Conservation (phyloP, 2,888 invertebrate species). For the Gnatocerus cornutus region DNA sequence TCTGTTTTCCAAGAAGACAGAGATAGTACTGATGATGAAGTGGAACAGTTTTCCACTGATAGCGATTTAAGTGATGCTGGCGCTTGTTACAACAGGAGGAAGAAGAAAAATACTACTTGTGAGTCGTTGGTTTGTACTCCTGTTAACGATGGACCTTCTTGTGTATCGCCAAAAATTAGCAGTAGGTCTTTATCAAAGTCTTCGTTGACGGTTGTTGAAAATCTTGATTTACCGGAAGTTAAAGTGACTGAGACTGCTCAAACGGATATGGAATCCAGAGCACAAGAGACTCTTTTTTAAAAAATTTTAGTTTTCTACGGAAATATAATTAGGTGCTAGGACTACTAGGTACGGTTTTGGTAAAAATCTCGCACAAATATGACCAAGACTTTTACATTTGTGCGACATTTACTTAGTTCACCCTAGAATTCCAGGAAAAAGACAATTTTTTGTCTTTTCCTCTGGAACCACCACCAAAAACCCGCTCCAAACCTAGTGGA, state of each 20-base stretch:
- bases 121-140: conserved; percentile 41
- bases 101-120: conserved; percentile 38
- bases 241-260: conserved; percentile 65
- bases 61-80: conserved; percentile 77
- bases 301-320: conserved; percentile 27
- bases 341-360: conserved; percentile 17
- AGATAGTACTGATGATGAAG: conserved; percentile 83
- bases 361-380: conserved; percentile 1
- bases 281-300: conserved; percentile 88
- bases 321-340: conserved; percentile 24
- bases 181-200: conserved; percentile 55
- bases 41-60: conserved; percentile 85
- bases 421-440: neutral
- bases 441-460: neutral
- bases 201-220: conserved; percentile 59
- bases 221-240: conserved; percentile 58
- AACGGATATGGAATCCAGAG: conserved; percentile 74
- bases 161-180: conserved; percentile 40
- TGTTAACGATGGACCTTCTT: conserved; percentile 60
- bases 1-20: conserved; percentile 83
- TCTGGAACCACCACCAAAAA: neutral
- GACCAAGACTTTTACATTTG: neutral
- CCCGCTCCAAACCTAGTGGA: conserved; percentile 21
- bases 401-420: too few species aligned
- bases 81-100: conserved; percentile 56